Evolutionary conservation across 2,888 invertebrate genomes (phyloP).

Genomic region (Ophraella communa): DNA sequence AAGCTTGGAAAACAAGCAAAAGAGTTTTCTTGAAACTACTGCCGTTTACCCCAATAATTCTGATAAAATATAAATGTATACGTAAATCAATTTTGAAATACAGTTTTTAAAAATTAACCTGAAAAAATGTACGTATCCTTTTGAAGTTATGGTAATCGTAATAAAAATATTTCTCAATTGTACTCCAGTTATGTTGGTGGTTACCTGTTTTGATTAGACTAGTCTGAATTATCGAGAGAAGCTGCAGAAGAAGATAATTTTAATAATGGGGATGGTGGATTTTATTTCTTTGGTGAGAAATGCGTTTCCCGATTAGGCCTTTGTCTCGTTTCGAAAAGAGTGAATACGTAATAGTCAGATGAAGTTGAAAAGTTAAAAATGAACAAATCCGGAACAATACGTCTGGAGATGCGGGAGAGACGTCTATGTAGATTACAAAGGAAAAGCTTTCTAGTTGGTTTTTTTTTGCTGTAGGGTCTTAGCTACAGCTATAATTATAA

Average conservation of each 20-base stretch:
- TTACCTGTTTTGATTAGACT: neutral
- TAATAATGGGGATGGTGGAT: conserved; percentile 19
- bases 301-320: conserved; percentile 25
- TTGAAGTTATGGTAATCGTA: no score
- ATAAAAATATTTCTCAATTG: no score
- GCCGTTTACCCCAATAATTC: no score
- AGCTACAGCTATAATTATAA: neutral
- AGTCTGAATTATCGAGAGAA: neutral
- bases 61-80: no score
- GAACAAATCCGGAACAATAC: conserved; percentile 19
- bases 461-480: neutral
- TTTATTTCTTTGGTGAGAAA: conserved; percentile 20
- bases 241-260: conserved; percentile 7
- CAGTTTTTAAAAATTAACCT: no score
- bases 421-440: conserved; percentile 5
- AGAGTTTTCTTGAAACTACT: no score
- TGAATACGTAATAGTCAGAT: conserved; percentile 21
- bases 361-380: conserved; percentile 23
- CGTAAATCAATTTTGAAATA: no score
- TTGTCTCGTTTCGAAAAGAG: conserved; percentile 22
- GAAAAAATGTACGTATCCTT: no score
- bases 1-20: no score
- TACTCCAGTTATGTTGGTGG: no score
- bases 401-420: conserved; percentile 1
- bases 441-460: neutral